Base-by-base conservation (phyloP, 2,888 invertebrate genomes). In the Eristalis tenax region DNA sequence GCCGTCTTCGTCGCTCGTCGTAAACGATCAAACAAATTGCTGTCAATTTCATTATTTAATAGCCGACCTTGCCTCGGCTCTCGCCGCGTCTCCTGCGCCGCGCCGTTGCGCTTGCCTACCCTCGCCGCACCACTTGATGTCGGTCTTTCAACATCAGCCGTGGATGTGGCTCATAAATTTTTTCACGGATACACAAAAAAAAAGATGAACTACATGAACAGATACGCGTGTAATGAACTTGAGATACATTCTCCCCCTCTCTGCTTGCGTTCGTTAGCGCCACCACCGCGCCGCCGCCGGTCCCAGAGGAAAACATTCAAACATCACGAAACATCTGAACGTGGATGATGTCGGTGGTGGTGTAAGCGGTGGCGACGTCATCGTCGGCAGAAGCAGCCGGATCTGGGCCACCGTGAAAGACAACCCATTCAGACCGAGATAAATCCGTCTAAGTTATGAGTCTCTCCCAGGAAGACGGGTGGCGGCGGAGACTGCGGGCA, bases 21-120 rank as follows among this genome's bases (percentile, higher is more conserved):
- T 83, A 79, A 87, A 71, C 75, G 87, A 78, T 83, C 61, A 83
- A 87, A 87, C 87, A 87, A 87, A 87, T 87, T 87, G 76, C 87
- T 75, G 87, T 83, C 87, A 87, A 87, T 83, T 87, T 65, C 76
- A 80, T 79, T 83, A 83, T 76, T 87, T 87, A 79, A 87, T 83
- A 64, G 79, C 68, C 87, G 87, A 80, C 87, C 83, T 87, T 87
- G 83, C 76, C 61, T 73, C 35, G 59, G 73, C 68, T 74, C 26
- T n/a, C 13, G 32, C 5, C 8, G 8, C 32, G 32, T 32, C 32
- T 32, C 5, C 4, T 4, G 32, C 32, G 5, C 1, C 32, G 32
- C 32, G 5, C 1, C 32, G 32, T 1, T 32, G 32, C 32, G 32
- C 32, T 10, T 8, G 32, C 64, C 13, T 56, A 23, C 18, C 63